Evolutionary conservation across 2,888 invertebrate genomes (phyloP).

Genomic region (Troides helena): DNA sequence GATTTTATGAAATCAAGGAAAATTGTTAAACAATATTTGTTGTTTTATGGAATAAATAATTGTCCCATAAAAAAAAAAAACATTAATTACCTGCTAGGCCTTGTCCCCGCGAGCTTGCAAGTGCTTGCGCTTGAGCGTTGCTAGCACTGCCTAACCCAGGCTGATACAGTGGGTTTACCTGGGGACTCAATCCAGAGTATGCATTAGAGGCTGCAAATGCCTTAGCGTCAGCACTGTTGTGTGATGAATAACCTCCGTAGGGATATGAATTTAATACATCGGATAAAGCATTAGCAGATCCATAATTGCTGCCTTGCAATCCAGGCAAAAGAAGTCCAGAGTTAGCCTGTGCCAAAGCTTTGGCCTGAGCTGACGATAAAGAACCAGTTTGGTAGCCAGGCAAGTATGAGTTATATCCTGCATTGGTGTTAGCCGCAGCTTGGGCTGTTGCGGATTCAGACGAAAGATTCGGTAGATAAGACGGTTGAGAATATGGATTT

Average conservation of each 20-base stretch:
- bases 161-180: too few relatives aligned
- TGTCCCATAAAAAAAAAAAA: background rate
- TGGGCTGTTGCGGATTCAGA: conserved; percentile 14
- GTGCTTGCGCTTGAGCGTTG: conserved; percentile 29
- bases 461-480: conserved; percentile 9
- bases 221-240: conserved; percentile 30
- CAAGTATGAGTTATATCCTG: conserved; percentile 6
- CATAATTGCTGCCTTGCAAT: background rate
- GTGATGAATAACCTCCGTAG: background rate
- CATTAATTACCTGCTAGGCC: conserved; percentile 20
- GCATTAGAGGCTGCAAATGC: conserved; percentile 29
- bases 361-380: conserved; percentile 16
- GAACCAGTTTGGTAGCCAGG: conserved; percentile 9
- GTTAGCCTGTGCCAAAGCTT: conserved; percentile 21
- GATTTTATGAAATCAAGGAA: too few relatives aligned
- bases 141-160: too few relatives aligned
- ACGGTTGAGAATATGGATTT: background rate
- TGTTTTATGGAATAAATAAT: too few relatives aligned
- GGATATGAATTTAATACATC: conserved; percentile 12
- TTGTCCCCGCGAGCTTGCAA: conserved; percentile 25
- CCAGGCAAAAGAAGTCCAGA: background rate
- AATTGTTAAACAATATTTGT: too few relatives aligned
- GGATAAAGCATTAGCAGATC: conserved; percentile 16
- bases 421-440: conserved; percentile 12
- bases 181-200: conserved; percentile 11